A percentile compares a stretch with the other conserved stretches of the same genome.
Evolutionary conservation across 2,888 invertebrate species (phyloP).

Genomic region (Epsilonema sp.): DNA sequence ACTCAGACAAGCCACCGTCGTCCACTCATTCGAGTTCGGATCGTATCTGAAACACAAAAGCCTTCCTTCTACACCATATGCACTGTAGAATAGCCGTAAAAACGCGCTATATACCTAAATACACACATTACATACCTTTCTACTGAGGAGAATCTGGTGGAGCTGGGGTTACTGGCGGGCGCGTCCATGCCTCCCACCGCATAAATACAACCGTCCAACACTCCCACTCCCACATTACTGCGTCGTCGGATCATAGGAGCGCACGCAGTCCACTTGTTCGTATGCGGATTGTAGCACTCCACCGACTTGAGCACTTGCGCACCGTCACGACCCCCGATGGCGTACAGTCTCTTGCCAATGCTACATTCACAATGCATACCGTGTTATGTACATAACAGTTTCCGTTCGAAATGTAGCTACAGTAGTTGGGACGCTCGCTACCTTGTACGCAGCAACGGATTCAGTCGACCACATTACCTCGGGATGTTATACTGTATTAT

Average conservation of each 20-base stretch:
- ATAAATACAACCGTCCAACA: slow-evolving; percentile 66
- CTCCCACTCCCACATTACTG: slow-evolving; percentile 72
- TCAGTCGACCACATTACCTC: too few relatives aligned
- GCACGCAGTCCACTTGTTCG: slow-evolving; percentile 58
- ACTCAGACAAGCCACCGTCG: slow-evolving; percentile 57
- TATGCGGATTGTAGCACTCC: slow-evolving; percentile 62
- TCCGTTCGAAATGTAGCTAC: too few relatives aligned
- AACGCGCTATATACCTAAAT: too few relatives aligned
- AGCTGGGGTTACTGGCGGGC: slow-evolving; percentile 61
- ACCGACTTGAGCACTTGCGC: slow-evolving; percentile 70
- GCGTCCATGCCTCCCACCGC: slow-evolving; percentile 84
- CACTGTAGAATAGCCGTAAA: too few relatives aligned
- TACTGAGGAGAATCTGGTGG: slow-evolving; percentile 64
- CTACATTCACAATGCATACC: neutral
- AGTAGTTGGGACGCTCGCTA: too few relatives aligned
- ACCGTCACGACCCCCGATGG: slow-evolving; percentile 61
- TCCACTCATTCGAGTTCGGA: slow-evolving; percentile 61
- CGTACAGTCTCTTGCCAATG: slow-evolving; percentile 10
- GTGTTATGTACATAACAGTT: too few relatives aligned
- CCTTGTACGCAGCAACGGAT: too few relatives aligned
- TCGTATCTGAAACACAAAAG: slow-evolving; percentile 40
- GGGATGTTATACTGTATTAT: too few relatives aligned
- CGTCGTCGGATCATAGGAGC: slow-evolving; percentile 66
- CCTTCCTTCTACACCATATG: too few relatives aligned
- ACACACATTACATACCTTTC: too few relatives aligned